Conservation (phyloP, 2,888 invertebrate species). For the Beris chalybata region DNA sequence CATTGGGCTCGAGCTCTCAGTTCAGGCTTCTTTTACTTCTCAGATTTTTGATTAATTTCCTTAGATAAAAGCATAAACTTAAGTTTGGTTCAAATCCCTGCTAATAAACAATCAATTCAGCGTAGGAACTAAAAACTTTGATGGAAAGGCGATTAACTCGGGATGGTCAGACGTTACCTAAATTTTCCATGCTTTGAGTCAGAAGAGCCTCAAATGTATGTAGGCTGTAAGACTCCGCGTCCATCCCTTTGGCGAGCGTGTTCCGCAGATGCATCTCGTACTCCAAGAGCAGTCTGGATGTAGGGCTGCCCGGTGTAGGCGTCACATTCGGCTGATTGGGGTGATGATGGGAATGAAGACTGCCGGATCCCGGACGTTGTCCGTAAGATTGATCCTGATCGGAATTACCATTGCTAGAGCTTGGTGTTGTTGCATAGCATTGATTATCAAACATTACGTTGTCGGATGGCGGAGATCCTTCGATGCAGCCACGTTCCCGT, state of each 20-base stretch:
- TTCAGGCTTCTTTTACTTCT: too few species aligned
- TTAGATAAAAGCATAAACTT: background rate
- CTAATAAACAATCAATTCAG: too few species aligned
- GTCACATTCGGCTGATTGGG: constrained; percentile 69
- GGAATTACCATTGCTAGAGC: constrained; percentile 90
- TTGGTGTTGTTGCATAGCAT: constrained; percentile 92
- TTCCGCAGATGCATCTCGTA: constrained; percentile 94
- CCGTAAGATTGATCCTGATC: constrained; percentile 78
- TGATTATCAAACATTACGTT: constrained; percentile 94
- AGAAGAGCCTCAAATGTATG: constrained; percentile 91
- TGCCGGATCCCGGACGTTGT: constrained; percentile 55
- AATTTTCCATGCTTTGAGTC: constrained; percentile 93
- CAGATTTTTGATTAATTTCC: too few species aligned
- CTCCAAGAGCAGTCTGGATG: constrained; percentile 81
- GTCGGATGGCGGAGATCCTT: constrained; percentile 84
- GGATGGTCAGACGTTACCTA: constrained; percentile 64
- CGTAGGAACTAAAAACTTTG: too few species aligned
- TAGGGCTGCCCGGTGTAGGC: constrained; percentile 80
- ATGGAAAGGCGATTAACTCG: background rate
- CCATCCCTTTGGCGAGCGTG: constrained; percentile 92
- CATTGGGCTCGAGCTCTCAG: too few species aligned
- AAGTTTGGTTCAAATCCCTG: background rate
- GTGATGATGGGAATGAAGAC: constrained; percentile 66
- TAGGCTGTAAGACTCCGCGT: constrained; percentile 90
- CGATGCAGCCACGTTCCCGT: constrained; percentile 62